These are phyloP conservation scores for Papilio dardanus DNA, from an alignment of 1,140 invertebrate species.

Conservation along the genomic window DNA sequence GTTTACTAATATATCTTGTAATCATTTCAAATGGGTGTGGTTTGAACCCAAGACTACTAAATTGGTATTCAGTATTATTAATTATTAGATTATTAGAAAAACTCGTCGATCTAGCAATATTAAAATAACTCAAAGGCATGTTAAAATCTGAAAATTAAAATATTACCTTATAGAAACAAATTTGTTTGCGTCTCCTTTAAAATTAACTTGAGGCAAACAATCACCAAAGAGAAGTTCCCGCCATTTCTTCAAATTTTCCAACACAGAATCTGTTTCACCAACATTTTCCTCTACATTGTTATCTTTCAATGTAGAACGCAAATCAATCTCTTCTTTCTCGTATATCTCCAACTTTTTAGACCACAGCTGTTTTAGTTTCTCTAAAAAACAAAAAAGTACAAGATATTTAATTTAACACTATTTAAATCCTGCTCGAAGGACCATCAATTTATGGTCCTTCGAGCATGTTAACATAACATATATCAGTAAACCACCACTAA, in stretches of 20 bases:
- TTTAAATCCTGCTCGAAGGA: too few species aligned
- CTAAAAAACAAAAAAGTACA: slow-evolving; percentile 56
- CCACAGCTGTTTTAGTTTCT: slow-evolving; percentile 78
- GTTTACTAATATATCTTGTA: too few species aligned
- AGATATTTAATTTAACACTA: too few species aligned
- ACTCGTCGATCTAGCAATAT: too few species aligned
- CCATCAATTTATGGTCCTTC: too few species aligned
- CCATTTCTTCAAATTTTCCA: slow-evolving; percentile 57
- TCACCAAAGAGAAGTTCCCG: slow-evolving; percentile 61
- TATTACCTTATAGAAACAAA: slow-evolving; percentile 71
- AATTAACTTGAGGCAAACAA: slow-evolving; percentile 62
- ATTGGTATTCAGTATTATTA: too few species aligned
- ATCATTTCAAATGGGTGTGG: background rate
- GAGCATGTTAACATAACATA: too few species aligned
- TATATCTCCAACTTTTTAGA: slow-evolving; percentile 76
- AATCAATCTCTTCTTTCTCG: slow-evolving; percentile 79
- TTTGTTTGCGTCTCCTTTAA: slow-evolving; percentile 62
- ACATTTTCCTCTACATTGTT: slow-evolving; percentile 39
- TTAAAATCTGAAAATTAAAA: too few species aligned
- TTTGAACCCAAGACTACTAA: too few species aligned
- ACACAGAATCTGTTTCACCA: slow-evolving; percentile 45
- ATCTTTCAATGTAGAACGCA: slow-evolving; percentile 78
- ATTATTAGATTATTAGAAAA: too few species aligned
- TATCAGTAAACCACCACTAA: too few species aligned
- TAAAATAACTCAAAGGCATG: background rate